Percentiles rank a stretch among this genome's conserved stretches.
Conservation (phyloP, 2,113 vertebrate species). For the Lagenorhynchus albirostris region DNA sequence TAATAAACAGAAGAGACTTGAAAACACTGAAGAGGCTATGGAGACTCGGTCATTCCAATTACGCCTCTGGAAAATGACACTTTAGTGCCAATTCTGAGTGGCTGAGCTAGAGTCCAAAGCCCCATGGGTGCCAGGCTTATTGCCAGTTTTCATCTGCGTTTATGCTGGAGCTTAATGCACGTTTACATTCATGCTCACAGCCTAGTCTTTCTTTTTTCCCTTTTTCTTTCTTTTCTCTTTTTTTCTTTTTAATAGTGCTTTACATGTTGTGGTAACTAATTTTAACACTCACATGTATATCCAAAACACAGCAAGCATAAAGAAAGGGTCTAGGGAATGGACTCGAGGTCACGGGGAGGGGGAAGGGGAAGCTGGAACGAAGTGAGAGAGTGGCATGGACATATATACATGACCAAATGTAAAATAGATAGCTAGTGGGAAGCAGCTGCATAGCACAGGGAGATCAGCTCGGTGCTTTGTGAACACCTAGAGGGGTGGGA, state of each 20-base stretch:
- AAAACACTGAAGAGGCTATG: slow-evolving; percentile 24
- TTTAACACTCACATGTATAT: slow-evolving; percentile 51
- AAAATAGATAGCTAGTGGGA: too few species aligned
- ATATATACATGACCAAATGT: too few species aligned
- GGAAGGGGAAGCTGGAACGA: too few species aligned
- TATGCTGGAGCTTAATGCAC: not conserved
- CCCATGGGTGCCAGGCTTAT: slow-evolving; percentile 6
- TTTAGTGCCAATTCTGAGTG: slow-evolving; percentile 37
- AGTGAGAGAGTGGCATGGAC: too few species aligned
- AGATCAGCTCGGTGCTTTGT: too few species aligned
- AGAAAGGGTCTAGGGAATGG: not conserved
- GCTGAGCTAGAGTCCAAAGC: slow-evolving; percentile 37
- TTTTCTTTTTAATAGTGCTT: not conserved
- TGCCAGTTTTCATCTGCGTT: slow-evolving; percentile 41
- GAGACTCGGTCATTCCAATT: slow-evolving; percentile 31
- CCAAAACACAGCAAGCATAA: slow-evolving; percentile 36
- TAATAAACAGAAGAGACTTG: slow-evolving; percentile 56
- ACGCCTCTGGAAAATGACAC: slow-evolving; percentile 46
- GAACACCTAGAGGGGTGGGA: too few species aligned
- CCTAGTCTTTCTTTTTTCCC: not conserved
- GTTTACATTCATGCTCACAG: slow-evolving; percentile 26
- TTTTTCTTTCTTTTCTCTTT: not conserved
- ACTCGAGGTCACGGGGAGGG: too few species aligned
- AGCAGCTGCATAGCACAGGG: too few species aligned
- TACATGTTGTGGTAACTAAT: slow-evolving; percentile 49